Evolutionary conservation across 2,888 invertebrate genomes (phyloP).

Genomic region (Aromia moschata): DNA sequence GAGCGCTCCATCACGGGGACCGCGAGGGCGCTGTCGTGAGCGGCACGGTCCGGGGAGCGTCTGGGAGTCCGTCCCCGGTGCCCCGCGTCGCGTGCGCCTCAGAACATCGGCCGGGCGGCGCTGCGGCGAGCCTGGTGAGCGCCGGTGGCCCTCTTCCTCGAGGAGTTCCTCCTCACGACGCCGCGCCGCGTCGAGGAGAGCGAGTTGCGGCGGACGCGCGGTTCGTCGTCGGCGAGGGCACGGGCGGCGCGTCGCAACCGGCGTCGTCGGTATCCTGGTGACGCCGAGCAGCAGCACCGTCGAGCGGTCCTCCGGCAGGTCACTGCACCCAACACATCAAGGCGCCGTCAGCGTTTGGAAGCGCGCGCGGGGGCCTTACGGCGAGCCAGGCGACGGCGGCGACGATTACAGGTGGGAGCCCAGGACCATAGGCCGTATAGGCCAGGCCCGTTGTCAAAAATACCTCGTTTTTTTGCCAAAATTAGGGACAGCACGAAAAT

Average conservation of each 20-base stretch:
- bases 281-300: slow-evolving; percentile 71
- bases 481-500: too few relatives aligned
- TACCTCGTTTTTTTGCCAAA: too few relatives aligned
- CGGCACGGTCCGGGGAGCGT: slow-evolving; percentile 22
- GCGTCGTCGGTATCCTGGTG: slow-evolving; percentile 66
- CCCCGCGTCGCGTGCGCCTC: slow-evolving; percentile 14
- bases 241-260: slow-evolving; percentile 55
- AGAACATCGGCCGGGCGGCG: slow-evolving; percentile 12
- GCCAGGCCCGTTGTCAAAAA: too few relatives aligned
- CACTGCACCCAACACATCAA: slow-evolving; percentile 61
- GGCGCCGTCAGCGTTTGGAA: slow-evolving; percentile 12
- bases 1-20: slow-evolving; percentile 72
- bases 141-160: slow-evolving; percentile 39
- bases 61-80: slow-evolving; percentile 4
- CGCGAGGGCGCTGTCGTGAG: slow-evolving; percentile 49
- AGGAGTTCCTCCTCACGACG: slow-evolving; percentile 60
- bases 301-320: slow-evolving; percentile 71
- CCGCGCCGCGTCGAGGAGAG: slow-evolving; percentile 55
- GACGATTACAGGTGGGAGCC: slow-evolving; percentile 10
- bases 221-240: slow-evolving; percentile 54
- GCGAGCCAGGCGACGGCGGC: slow-evolving; percentile 2
- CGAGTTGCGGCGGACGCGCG: slow-evolving; percentile 42
- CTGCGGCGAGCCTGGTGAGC: slow-evolving; percentile 4
- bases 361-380: slow-evolving; percentile 7
- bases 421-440: too few relatives aligned